Evolutionary conservation across 2,888 invertebrate genomes (phyloP).

Genomic region (Lepidocyrtinus sp.): DNA sequence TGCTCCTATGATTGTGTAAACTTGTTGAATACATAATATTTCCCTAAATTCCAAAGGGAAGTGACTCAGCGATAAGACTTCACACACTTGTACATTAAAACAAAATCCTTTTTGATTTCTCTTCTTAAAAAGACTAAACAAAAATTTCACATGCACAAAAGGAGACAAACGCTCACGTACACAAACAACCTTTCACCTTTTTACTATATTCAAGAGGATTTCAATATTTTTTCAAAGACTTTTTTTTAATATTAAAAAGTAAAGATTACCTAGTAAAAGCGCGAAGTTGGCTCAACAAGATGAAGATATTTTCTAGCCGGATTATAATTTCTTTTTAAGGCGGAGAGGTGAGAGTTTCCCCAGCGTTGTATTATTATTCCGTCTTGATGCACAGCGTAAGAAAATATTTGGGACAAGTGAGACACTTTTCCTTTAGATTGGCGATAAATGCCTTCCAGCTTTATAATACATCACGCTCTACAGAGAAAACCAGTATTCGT

Average conservation of each 20-base stretch:
- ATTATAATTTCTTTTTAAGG: conserved; percentile 3
- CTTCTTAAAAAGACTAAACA: background rate
- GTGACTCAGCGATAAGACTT: no score
- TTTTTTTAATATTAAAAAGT: no score
- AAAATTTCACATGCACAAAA: conserved; percentile 4
- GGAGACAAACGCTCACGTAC: background rate
- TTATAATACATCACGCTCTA: background rate
- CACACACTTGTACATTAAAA: no score
- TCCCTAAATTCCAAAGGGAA: no score
- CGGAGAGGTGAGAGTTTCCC: conserved; percentile 50
- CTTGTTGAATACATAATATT: no score
- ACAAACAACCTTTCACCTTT: conserved; percentile 30
- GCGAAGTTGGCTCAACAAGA: no score
- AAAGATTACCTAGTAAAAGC: no score
- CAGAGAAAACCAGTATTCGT: conserved; percentile 38
- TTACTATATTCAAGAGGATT: background rate
- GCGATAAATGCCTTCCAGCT: conserved; percentile 43
- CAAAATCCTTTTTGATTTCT: conserved; percentile 1
- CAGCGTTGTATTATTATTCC: background rate
- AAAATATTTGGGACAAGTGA: conserved; percentile 53
- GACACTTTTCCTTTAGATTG: conserved; percentile 49
- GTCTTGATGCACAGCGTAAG: conserved; percentile 4
- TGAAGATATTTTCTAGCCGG: no score
- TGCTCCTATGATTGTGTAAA: no score
- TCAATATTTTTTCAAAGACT: background rate